phyloP scores from a whole-genome alignment of 2,888 invertebrate species.

The Boloria euphrosyne region DNA sequence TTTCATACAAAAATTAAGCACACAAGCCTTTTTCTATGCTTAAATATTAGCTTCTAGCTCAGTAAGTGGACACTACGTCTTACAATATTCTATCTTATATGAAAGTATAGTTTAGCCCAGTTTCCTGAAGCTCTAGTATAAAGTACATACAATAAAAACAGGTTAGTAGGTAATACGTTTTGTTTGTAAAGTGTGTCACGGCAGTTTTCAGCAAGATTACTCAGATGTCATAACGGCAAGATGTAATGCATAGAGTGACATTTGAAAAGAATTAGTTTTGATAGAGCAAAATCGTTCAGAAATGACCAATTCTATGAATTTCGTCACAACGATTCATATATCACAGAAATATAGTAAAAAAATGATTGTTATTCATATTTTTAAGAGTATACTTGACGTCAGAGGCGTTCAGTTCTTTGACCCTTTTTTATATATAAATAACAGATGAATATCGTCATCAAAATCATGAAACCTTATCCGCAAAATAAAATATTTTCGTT shows the following conservation, averaged over 20 bases:
- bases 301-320: not conserved
- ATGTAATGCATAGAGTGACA: constrained; percentile 12
- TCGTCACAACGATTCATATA: too few relatives aligned
- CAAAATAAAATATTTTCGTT: too few relatives aligned
- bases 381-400: too few relatives aligned
- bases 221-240: constrained; percentile 17
- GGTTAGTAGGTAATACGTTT: constrained; percentile 25
- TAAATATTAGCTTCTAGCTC: constrained; percentile 1
- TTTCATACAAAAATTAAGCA: too few relatives aligned
- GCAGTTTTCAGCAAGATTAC: constrained; percentile 30
- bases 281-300: not conserved
- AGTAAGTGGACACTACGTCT: not conserved
- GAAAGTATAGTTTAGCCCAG: constrained; percentile 16
- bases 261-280: constrained; percentile 9
- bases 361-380: too few relatives aligned
- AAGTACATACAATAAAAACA: constrained; percentile 22
- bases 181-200: constrained; percentile 31
- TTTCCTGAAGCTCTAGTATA: constrained; percentile 19
- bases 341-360: too few relatives aligned
- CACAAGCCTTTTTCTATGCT: too few relatives aligned
- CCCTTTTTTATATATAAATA: too few relatives aligned
- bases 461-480: too few relatives aligned
- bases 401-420: too few relatives aligned
- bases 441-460: too few relatives aligned
- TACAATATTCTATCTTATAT: constrained; percentile 5